Conservation (phyloP, 2,113 vertebrate species). For the Nasalis larvatus region DNA sequence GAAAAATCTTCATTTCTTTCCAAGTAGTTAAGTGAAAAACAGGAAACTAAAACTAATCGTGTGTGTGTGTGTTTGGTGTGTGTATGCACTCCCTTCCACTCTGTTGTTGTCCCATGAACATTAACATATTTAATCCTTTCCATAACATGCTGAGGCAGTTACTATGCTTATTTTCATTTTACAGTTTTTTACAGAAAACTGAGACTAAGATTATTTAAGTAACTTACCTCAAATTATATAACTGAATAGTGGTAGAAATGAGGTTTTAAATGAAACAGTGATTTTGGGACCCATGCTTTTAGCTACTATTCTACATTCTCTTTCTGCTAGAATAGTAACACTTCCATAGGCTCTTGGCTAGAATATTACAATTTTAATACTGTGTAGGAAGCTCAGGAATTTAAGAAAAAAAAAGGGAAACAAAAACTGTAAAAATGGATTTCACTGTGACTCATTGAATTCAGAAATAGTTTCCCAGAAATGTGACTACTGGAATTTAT, state of each 20-base stretch:
- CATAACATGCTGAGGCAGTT: not conserved
- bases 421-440: conserved; percentile 41
- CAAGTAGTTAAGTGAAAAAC: not conserved
- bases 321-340: conserved; percentile 10
- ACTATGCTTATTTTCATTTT: not conserved
- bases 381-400: not conserved
- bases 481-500: conserved; percentile 35
- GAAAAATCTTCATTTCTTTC: not conserved
- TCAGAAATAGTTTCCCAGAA: conserved; percentile 36
- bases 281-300: not conserved
- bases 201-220: not conserved
- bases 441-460: conserved; percentile 26
- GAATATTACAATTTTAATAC: not conserved
- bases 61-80: not conserved
- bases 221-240: not conserved
- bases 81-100: not conserved
- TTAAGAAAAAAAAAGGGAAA: not conserved
- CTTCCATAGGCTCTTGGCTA: not conserved
- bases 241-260: not conserved
- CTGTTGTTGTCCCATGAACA: not conserved
- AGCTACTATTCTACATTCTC: not conserved
- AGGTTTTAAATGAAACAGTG: not conserved
- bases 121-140: not conserved
- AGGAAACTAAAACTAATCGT: not conserved
- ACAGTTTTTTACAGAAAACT: not conserved